Percentiles rank a stretch among this genome's conserved stretches.
phyloP scores from a whole-genome alignment of 2,113 vertebrate species.

The Colistium nudipinnis region DNA sequence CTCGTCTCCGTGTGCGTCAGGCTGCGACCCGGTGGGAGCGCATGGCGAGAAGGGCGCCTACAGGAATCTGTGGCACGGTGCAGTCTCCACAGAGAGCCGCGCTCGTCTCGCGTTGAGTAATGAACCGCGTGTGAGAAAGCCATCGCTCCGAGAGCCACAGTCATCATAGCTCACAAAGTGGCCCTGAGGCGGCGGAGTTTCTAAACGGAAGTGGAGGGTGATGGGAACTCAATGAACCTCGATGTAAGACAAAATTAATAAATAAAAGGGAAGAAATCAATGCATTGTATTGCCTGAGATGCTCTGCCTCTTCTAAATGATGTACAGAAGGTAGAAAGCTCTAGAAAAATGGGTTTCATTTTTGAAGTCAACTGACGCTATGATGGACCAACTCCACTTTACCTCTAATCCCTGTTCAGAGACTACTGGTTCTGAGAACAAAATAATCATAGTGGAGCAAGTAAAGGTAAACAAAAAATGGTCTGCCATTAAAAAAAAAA shows the following conservation, averaged over 20 bases:
- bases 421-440: too few relatives aligned
- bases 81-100: constrained; percentile 51
- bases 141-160: constrained; percentile 29
- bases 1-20: constrained; percentile 71
- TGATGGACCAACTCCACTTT: too few relatives aligned
- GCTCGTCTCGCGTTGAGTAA: constrained; percentile 57
- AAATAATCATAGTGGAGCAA: constrained; percentile 3
- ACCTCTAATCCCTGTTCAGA: too few relatives aligned
- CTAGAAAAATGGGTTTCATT: too few relatives aligned
- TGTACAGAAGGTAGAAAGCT: too few relatives aligned
- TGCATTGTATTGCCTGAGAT: not conserved
- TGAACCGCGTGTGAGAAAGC: constrained; percentile 46
- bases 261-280: too few relatives aligned
- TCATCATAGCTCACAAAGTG: constrained; percentile 36
- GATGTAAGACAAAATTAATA: constrained; percentile 4
- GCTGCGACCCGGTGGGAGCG: constrained; percentile 65
- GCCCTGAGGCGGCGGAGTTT: constrained; percentile 37
- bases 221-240: constrained; percentile 53
- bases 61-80: constrained; percentile 77
- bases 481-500: constrained; percentile 1
- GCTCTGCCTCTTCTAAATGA: too few relatives aligned
- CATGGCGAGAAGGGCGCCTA: constrained; percentile 76
- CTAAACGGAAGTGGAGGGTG: constrained; percentile 51
- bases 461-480: not conserved
- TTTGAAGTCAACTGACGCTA: too few relatives aligned